Evolutionary conservation across 1,140 invertebrate species (phyloP).

Genomic region (Caenorhabditis latens): DNA sequence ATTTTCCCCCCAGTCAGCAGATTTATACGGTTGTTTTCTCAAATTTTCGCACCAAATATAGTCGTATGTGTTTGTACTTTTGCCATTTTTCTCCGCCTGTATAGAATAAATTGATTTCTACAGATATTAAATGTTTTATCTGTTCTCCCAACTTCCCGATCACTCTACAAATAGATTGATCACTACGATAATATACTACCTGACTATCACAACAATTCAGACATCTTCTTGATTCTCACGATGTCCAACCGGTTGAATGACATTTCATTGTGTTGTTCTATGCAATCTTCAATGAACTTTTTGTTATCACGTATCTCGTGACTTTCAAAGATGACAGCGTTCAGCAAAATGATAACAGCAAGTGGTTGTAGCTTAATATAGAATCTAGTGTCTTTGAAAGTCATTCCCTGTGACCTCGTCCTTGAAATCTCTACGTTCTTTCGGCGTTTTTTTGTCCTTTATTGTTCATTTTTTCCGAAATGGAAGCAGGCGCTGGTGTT

Average conservation of each 20-base stretch:
- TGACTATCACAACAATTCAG: background rate
- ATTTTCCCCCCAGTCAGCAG: conserved; percentile 22
- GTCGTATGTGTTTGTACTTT: background rate
- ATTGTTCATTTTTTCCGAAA: no score
- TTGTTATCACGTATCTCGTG: background rate
- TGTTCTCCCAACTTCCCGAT: no score
- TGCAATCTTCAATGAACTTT: background rate
- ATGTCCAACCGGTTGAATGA: conserved; percentile 15
- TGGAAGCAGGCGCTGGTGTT: no score
- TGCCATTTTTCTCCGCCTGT: background rate
- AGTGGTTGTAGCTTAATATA: no score
- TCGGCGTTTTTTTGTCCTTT: no score
- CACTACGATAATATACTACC: no score
- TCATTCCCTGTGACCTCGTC: background rate
- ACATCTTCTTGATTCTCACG: background rate
- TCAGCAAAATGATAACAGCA: background rate
- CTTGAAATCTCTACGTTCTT: no score
- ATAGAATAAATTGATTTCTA: conserved; percentile 37
- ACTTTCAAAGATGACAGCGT: background rate
- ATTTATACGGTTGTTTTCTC: conserved; percentile 5
- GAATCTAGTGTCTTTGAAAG: background rate
- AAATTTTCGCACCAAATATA: conserved; percentile 14
- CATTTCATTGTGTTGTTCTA: background rate
- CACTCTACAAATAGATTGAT: no score
- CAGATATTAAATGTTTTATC: no score